A percentile compares a stretch with the other conserved stretches of the same genome.
These are phyloP conservation scores for Sternarchorhynchus goeldii DNA, from an alignment of 2,797 vertebrate species.

Conservation along the genomic window DNA sequence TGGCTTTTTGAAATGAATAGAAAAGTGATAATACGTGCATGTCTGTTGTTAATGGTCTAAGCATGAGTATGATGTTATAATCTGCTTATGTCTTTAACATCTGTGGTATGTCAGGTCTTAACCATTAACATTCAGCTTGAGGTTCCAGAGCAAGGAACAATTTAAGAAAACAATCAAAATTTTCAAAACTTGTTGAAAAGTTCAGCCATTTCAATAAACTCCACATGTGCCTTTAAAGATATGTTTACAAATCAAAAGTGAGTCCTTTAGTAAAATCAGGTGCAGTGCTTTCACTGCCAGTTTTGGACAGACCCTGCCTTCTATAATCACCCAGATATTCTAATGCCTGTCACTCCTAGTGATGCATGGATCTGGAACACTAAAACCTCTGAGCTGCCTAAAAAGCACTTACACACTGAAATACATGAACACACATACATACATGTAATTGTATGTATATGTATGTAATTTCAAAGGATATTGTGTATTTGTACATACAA, in stretches of 20 bases:
- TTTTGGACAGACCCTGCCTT: background rate
- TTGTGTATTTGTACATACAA: background rate
- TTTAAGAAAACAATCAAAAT: conserved; percentile 15
- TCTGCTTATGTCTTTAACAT: background rate
- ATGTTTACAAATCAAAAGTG: conserved; percentile 17
- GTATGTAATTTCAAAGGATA: no score
- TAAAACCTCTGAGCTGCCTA: background rate
- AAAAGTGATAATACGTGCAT: background rate
- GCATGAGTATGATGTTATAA: no score
- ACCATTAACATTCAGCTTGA: background rate
- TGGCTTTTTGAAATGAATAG: no score
- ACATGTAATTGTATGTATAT: background rate
- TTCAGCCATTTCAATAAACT: conserved; percentile 36
- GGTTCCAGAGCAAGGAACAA: background rate
- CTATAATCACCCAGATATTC: conserved; percentile 49
- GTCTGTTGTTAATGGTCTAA: background rate
- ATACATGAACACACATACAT: background rate
- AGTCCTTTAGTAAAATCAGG: background rate
- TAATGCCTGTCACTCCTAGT: conserved; percentile 50
- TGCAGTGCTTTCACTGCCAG: conserved; percentile 36
- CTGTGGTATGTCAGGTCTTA: background rate
- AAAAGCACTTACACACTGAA: conserved; percentile 2
- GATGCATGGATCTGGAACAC: conserved; percentile 15
- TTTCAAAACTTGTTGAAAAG: conserved; percentile 24
- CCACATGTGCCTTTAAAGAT: conserved; percentile 20